These are phyloP conservation scores for Megastigmus dorsalis DNA, from an alignment of 2,888 invertebrate genomes.

Conservation along the genomic window DNA sequence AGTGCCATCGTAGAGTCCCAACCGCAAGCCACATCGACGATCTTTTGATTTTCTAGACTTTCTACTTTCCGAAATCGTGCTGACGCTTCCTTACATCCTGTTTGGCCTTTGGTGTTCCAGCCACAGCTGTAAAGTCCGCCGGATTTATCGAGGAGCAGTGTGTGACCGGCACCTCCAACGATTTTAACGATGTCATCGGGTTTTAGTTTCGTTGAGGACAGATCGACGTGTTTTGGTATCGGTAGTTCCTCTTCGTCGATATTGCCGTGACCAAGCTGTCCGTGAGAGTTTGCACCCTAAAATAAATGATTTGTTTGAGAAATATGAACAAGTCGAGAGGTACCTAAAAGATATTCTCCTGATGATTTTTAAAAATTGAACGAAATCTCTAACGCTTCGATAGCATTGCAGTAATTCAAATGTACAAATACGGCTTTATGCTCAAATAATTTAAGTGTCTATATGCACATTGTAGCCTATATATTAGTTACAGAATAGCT, in stretches of 20 bases:
- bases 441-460: too few relatives aligned
- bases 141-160: constrained; percentile 80
- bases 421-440: too few relatives aligned
- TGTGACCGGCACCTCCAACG: constrained; percentile 86
- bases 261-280: constrained; percentile 85
- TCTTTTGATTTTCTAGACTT: constrained; percentile 68
- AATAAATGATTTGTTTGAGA: constrained; percentile 23
- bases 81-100: constrained; percentile 76
- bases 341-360: too few relatives aligned
- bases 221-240: constrained; percentile 76
- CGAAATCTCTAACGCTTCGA: too few relatives aligned
- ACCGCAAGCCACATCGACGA: constrained; percentile 83
- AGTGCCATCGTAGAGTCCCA: constrained; percentile 89
- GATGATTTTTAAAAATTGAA: too few relatives aligned
- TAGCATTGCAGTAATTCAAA: too few relatives aligned
- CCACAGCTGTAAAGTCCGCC: constrained; percentile 87
- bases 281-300: constrained; percentile 90
- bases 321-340: too few relatives aligned
- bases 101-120: constrained; percentile 85
- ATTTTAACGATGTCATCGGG: constrained; percentile 79
- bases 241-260: constrained; percentile 81
- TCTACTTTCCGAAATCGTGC: constrained; percentile 58
- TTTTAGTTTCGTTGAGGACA: constrained; percentile 67
- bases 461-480: too few relatives aligned
- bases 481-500: too few relatives aligned